Conservation (phyloP, 2,113 vertebrate genomes). For the Bos taurus region DNA sequence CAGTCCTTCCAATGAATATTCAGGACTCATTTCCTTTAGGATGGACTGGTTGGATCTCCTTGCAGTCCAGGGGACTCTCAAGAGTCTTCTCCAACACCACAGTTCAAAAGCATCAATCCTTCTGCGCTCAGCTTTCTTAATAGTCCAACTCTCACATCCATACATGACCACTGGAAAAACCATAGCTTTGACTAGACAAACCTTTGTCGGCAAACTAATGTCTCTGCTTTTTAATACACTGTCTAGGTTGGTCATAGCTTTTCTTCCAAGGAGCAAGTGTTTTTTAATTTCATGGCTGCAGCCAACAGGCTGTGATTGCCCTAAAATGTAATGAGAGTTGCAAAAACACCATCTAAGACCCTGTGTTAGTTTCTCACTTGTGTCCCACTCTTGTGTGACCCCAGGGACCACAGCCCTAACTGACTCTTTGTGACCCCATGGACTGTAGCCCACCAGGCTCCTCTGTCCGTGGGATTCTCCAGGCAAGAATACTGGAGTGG, state of each 20-base stretch:
- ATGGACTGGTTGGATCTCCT: neutral
- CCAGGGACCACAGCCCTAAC: neutral
- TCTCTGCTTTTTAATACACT: neutral
- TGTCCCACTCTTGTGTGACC: neutral
- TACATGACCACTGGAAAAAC: neutral
- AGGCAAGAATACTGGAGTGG: neutral
- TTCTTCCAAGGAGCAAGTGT: neutral
- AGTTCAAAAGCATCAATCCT: neutral
- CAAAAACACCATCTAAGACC: neutral
- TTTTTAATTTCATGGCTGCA: neutral
- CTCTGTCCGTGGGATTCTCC: neutral
- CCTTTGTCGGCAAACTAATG: rapidly evolving
- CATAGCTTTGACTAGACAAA: neutral
- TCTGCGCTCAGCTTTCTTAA: rapidly evolving
- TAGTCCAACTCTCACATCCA: neutral
- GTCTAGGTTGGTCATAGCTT: neutral
- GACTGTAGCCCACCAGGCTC: neutral
- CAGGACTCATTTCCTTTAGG: rapidly evolving
- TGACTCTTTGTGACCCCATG: neutral
- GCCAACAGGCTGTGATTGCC: rapidly evolving
- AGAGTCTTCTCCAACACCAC: neutral
- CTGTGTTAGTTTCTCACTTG: neutral
- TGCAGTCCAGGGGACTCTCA: neutral
- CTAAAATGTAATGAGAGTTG: rapidly evolving
- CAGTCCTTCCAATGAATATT: rapidly evolving